These are phyloP conservation scores for Boulengeromyrus knoepffleri DNA, from an alignment of 2,113 vertebrate genomes.

Conservation along the genomic window DNA sequence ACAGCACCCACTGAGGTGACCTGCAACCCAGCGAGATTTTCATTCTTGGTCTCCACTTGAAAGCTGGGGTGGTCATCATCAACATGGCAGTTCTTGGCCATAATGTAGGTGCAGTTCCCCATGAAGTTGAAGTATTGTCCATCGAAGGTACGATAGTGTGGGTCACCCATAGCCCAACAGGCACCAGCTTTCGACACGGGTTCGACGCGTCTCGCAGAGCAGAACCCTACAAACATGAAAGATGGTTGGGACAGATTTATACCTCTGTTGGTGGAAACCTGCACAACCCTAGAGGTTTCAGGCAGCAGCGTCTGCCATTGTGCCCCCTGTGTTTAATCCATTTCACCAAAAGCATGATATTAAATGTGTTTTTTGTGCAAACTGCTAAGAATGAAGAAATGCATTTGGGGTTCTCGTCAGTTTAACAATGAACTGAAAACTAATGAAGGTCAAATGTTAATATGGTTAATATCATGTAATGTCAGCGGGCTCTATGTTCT, in stretches of 20 bases:
- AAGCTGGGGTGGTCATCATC: constrained; percentile 41
- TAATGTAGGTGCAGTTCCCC: constrained; percentile 45
- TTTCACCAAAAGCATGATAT: not conserved
- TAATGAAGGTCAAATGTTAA: not conserved
- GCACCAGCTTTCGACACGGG: not conserved
- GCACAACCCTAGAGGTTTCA: not conserved
- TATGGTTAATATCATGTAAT: not conserved
- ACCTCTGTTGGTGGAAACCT: not conserved
- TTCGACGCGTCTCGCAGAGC: not conserved
- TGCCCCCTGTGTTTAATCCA: not conserved
- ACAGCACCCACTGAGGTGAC: constrained; percentile 49
- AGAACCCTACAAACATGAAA: not conserved
- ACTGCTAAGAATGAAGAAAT: not conserved
- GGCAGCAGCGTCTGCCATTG: not conserved
- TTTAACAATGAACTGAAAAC: not conserved
- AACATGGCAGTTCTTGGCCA: constrained; percentile 37
- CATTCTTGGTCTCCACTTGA: constrained; percentile 49
- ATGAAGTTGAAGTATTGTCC: constrained; percentile 34
- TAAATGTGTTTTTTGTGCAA: not conserved
- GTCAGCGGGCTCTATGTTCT: not conserved
- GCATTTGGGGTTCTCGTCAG: not conserved
- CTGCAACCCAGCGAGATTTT: constrained; percentile 32
- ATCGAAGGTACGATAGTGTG: constrained; percentile 46
- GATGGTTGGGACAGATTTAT: not conserved
- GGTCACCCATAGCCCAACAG: constrained; percentile 43